Conservation (phyloP, 2,888 invertebrate genomes). For the Plebejus argus region DNA sequence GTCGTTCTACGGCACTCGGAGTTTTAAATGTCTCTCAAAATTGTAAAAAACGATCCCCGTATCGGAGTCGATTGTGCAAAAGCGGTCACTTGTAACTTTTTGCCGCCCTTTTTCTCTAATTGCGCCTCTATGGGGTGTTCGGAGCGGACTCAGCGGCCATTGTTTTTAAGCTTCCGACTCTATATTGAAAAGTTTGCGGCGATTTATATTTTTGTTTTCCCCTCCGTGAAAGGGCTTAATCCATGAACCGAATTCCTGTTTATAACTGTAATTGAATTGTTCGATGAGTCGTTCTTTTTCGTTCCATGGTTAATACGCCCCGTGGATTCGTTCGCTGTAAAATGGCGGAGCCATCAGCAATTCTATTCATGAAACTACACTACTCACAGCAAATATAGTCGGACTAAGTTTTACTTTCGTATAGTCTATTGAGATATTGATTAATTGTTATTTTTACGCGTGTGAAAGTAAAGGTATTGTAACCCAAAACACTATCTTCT, state of each 20-base stretch:
- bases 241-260: conserved; percentile 29
- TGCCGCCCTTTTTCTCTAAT: conserved; percentile 59
- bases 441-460: background rate
- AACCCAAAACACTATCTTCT: background rate
- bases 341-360: background rate
- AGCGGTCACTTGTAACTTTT: conserved; percentile 53
- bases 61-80: conserved; percentile 54
- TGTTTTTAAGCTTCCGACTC: conserved; percentile 40
- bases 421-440: background rate
- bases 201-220: conserved; percentile 32
- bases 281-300: conserved; percentile 22
- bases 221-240: conserved; percentile 26
- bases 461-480: background rate
- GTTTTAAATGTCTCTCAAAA: conserved; percentile 40
- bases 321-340: background rate
- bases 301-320: background rate
- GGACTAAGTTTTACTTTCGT: background rate
- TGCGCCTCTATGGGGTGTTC: conserved; percentile 54
- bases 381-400: background rate
- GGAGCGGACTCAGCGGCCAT: conserved; percentile 52
- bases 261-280: conserved; percentile 32
- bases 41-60: conserved; percentile 45
- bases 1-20: conserved; percentile 21
- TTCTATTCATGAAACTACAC: background rate
- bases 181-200: conserved; percentile 35